Conservation (phyloP, 2,797 vertebrate genomes). For the Cyclura pinguis region DNA sequence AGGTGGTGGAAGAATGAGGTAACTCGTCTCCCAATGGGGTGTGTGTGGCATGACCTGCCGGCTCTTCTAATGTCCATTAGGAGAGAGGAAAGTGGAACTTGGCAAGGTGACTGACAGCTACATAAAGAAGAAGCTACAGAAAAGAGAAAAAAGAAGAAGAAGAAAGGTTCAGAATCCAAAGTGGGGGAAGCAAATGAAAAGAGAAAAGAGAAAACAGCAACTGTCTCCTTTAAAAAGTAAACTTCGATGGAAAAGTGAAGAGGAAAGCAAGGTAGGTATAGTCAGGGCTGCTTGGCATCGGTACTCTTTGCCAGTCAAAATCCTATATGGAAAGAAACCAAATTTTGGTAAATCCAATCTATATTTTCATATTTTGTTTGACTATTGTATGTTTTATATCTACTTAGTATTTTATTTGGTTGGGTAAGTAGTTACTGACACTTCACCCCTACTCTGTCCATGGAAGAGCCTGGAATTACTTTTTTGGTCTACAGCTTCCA, state of each 20-base stretch:
- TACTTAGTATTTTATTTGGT: neutral
- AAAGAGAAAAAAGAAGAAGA: slow-evolving; percentile 77
- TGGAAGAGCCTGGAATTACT: no score
- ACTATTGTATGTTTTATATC: neutral
- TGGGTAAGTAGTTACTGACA: neutral
- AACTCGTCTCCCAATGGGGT: slow-evolving; percentile 78
- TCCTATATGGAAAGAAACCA: neutral
- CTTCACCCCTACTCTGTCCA: no score
- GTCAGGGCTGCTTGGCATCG: neutral
- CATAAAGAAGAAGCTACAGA: slow-evolving; percentile 89
- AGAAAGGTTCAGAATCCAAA: slow-evolving; percentile 77
- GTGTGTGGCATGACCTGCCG: slow-evolving; percentile 55
- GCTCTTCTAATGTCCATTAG: slow-evolving; percentile 82
- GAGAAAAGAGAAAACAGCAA: slow-evolving; percentile 44
- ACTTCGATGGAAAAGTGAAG: slow-evolving; percentile 24
- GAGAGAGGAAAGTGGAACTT: slow-evolving; percentile 79
- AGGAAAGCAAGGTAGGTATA: neutral
- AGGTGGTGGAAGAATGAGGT: slow-evolving; percentile 80
- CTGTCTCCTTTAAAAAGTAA: slow-evolving; percentile 31
- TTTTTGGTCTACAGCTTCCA: no score
- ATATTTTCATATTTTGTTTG: neutral
- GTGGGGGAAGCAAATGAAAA: slow-evolving; percentile 43
- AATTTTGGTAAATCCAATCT: no score
- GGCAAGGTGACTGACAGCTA: slow-evolving; percentile 79
- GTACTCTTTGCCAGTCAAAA: neutral